Conservation (phyloP, 2,113 vertebrate species). For the Corythornis madagascariensis region DNA sequence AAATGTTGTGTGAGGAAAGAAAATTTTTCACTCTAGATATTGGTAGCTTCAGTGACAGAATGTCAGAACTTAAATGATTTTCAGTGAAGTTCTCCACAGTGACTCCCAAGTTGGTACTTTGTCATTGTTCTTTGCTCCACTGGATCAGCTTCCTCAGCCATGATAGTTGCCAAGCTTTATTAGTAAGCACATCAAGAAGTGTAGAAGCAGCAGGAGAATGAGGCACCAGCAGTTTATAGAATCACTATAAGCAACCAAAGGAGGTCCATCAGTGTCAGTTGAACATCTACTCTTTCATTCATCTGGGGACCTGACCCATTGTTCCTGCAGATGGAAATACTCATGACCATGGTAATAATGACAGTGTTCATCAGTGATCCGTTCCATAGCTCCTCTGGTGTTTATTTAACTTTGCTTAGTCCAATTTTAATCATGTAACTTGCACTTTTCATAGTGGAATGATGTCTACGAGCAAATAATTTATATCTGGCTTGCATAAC, state of each 20-base stretch:
- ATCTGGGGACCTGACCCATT: neutral
- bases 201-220: neutral
- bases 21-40: neutral
- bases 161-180: neutral
- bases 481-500: neutral
- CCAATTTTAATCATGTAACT: neutral
- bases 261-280: neutral
- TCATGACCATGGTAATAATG: neutral
- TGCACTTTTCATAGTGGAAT: neutral
- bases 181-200: neutral
- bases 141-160: neutral
- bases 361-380: neutral
- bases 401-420: neutral
- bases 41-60: neutral
- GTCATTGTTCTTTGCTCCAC: neutral
- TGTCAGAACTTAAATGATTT: neutral
- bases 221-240: neutral
- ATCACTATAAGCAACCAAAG: neutral
- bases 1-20: neutral
- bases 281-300: neutral
- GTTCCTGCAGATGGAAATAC: neutral
- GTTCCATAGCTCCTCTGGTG: neutral
- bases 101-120: neutral
- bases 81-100: neutral
- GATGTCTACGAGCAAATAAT: neutral